Evolutionary conservation across 2,888 invertebrate genomes (phyloP), one percentile per base, ranked within the genome.

Genomic region (Lysandra coridon): DNA sequence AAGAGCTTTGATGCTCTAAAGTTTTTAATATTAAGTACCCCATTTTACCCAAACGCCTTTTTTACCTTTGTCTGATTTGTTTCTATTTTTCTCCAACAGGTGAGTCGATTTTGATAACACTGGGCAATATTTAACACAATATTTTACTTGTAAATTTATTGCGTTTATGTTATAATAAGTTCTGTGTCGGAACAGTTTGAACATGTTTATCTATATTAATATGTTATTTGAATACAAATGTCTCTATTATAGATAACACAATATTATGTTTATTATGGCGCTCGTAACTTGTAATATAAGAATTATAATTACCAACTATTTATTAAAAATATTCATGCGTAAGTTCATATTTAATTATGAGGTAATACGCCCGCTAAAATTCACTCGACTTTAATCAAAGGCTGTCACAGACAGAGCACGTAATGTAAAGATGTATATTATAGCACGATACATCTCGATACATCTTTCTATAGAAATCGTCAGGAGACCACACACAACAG

Each of bases 161-260:
- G 69, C 1, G 69, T 69, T 69, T 30, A 62, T 30, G 30, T 12
- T 2, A 30, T 69, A 69, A 14, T 7, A n/a, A 30, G 2, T 12
- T 5, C 33, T 10, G 33, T 33, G 69, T 33, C 69, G 69, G 69
- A 14, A 33, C 33, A 1, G 5, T 69, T 64, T 30, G 30, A 69
- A 33, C 69, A 33, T 33, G 69, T 14, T 69, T 69, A 69, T 69
- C 69, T 33, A 17, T 69, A 69, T 69, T 69, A 69, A 37, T 69
- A 69, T 33, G 4, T 69, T 69, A 69, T 33, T 69, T 69, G 69
- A 69, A 69, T 69, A 69, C 33, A 14, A 69, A 69, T 69, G 69
- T 69, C 69, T 69, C 69, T 33, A 69, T 69, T 33, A 69, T 37
- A 69, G 69, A 69, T 69, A 69, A 33, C 69, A 33, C 64, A 64